Base-by-base conservation (phyloP, 2,888 invertebrate species). In the Griposia aprilina region DNA sequence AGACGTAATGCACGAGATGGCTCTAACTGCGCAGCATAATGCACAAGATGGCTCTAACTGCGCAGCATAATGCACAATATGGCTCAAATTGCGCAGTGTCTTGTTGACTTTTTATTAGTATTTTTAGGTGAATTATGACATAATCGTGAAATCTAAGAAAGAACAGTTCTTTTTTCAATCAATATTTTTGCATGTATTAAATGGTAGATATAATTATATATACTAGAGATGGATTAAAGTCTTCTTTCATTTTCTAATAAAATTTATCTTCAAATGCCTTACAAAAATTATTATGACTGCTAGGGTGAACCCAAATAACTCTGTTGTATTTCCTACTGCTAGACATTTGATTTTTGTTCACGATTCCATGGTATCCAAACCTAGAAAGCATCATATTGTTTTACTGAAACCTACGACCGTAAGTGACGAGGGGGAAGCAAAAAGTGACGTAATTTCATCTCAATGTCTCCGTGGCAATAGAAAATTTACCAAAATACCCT, bases 401-500 rank as follows among this genome's bases (percentile, higher is more conserved):
- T 68, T 36, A 30, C 11, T 13, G 6, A 36, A 55, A 23, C 30
- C 1, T 36, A n/a, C 7, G 7, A 17, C 17, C 17, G 6, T 55
- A 17, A 55, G 17, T n/a, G 23, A 36, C 36, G 17, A n/a, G 36
- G 11, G 11, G 15, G 17, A 36, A 17, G 36, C 36, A 17, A 55
- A 52, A 36, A 36, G 7, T 55, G 74, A 80, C 60, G 48, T 67
- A 50, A 74, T 76, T 55, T 66, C 13, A 30, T 66, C 69, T 48
- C 15, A 55, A 66, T 67, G 3, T 45, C 20, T 36, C 8, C 45
- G 52, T 48, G 52, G 36, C 26, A 30, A 59, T 26, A 48, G 23
- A 50, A 30, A 48, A 15, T 60, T 57, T 69, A 68, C 78, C 66
- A 74, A 67, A 71, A 74, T 59, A 60, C 10, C 36, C 8, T 74